Evolutionary conservation across 2,113 vertebrate species (phyloP).

Genomic region (Mormyrus iriodes): DNA sequence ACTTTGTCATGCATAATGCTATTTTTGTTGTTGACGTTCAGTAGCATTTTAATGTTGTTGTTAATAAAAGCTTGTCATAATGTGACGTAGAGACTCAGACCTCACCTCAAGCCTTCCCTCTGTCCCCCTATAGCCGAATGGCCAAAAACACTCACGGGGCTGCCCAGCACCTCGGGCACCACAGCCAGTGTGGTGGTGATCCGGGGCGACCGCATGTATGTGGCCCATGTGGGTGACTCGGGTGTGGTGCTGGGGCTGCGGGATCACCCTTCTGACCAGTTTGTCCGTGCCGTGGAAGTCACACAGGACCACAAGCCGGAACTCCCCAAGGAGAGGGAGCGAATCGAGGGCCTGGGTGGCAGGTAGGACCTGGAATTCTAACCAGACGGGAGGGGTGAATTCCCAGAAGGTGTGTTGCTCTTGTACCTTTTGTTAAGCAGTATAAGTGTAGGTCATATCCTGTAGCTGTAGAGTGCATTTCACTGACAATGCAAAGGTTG

Average conservation of each 20-base stretch:
- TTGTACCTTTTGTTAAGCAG: background rate
- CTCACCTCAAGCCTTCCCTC: background rate
- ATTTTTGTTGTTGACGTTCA: background rate
- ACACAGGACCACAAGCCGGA: constrained; percentile 98
- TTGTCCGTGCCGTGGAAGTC: constrained; percentile 83
- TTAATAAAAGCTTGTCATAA: background rate
- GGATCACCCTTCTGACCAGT: constrained; percentile 77
- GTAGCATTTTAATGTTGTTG: background rate
- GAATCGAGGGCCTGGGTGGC: constrained; percentile 93
- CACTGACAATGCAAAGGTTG: background rate
- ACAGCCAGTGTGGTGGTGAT: constrained; percentile 94
- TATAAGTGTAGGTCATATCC: background rate
- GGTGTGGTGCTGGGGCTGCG: constrained; percentile 89
- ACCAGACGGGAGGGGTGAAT: background rate
- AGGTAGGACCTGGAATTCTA: constrained; percentile 62
- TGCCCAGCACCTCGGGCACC: constrained; percentile 93
- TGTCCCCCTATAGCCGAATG: constrained; percentile 73
- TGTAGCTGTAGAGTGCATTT: background rate
- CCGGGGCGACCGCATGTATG: constrained; percentile 85
- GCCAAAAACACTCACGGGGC: constrained; percentile 93
- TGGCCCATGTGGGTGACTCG: constrained; percentile 92
- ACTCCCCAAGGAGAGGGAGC: constrained; percentile 86
- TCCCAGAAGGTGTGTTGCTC: background rate
- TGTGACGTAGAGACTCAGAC: background rate
- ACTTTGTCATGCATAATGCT: background rate